phyloP scores from a whole-genome alignment of 2,797 vertebrate species.

The Rhincodon typus region DNA sequence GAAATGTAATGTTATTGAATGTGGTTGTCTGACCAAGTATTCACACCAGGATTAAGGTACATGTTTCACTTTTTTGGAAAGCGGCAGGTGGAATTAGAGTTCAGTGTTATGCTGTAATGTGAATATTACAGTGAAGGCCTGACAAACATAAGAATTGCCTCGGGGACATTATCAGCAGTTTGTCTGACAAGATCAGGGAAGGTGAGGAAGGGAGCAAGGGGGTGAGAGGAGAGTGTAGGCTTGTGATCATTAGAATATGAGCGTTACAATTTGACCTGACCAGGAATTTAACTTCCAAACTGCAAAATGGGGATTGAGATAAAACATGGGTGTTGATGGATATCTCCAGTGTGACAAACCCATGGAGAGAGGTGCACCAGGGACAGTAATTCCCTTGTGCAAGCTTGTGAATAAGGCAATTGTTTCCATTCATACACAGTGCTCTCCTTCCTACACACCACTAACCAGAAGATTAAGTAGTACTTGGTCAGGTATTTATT shows the following conservation, averaged over 20 bases:
- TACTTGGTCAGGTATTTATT: slow-evolving; percentile 39
- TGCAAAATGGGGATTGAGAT: neutral
- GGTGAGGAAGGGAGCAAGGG: neutral
- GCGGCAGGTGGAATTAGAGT: neutral
- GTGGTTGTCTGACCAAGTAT: neutral
- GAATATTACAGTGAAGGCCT: neutral
- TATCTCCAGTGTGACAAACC: neutral
- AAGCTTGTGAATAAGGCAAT: slow-evolving; percentile 39
- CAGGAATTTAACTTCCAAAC: neutral
- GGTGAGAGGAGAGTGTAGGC: neutral
- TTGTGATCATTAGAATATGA: neutral
- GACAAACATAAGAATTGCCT: neutral
- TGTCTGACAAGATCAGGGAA: neutral
- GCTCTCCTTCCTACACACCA: neutral
- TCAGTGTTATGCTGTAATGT: neutral
- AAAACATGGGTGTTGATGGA: neutral
- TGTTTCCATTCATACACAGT: slow-evolving; percentile 37
- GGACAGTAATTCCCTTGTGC: slow-evolving; percentile 41
- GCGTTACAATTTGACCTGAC: neutral
- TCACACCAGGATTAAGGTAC: neutral
- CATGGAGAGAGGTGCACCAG: neutral
- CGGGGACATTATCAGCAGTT: neutral
- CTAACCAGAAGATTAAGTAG: slow-evolving; percentile 19
- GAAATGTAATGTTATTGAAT: neutral
- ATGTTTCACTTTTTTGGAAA: neutral